Evolutionary conservation across 2,888 invertebrate species (phyloP).

Genomic region (Lydus trimaculatus): DNA sequence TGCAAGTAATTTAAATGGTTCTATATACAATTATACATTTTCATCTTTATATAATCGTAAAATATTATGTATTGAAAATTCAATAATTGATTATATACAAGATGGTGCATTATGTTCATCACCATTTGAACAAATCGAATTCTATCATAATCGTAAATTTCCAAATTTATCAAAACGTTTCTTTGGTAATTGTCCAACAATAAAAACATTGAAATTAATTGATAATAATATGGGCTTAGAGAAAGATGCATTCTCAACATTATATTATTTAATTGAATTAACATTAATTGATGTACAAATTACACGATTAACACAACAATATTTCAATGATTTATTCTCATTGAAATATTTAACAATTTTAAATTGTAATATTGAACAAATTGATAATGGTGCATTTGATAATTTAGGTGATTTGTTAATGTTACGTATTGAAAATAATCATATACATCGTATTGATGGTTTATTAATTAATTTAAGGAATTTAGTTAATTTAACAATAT

Average conservation of each 20-base stretch:
- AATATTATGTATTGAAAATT: conserved; percentile 14
- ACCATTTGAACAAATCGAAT: conserved; percentile 6
- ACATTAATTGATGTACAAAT: background rate
- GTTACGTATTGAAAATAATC: background rate
- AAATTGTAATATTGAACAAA: conserved; percentile 12
- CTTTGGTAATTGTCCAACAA: conserved; percentile 11
- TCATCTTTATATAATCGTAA: conserved; percentile 10
- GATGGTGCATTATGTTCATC: conserved; percentile 13
- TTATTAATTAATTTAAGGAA: conserved; percentile 3
- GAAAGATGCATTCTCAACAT: conserved; percentile 13
- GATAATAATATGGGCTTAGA: conserved; percentile 3
- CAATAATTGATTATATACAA: background rate
- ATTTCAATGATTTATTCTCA: conserved; percentile 1
- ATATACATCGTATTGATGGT: conserved; percentile 2
- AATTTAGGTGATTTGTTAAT: conserved; percentile 9
- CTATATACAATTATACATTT: background rate
- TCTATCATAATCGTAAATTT: background rate
- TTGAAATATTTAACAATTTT: background rate
- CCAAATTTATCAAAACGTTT: conserved; percentile 13
- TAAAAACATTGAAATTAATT: background rate
- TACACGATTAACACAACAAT: conserved; percentile 9
- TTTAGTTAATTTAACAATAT: background rate
- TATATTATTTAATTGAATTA: conserved; percentile 9
- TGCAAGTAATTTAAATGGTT: conserved; percentile 2
- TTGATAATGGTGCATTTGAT: conserved; percentile 12